Percentiles rank a stretch among this genome's conserved stretches.
Conservation (phyloP, 2,113 vertebrate species). For the Terrapene triunguis region DNA sequence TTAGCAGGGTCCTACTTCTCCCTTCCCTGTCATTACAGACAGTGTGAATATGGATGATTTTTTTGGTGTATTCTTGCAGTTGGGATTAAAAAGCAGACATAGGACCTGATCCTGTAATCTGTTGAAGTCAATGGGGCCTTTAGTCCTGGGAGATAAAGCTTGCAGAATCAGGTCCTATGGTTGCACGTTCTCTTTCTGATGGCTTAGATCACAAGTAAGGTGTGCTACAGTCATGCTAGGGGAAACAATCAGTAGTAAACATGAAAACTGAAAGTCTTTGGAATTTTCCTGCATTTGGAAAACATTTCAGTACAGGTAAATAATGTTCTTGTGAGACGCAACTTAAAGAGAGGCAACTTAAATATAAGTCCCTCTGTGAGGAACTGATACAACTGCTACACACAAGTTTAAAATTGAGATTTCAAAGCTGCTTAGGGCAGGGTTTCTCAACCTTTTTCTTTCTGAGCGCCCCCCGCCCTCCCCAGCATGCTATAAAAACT, state of each 20-base stretch:
- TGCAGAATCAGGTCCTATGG: not conserved
- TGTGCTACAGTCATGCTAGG: not conserved
- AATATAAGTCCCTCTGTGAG: not conserved
- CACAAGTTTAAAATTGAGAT: not conserved
- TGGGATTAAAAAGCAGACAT: not conserved
- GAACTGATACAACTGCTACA: not conserved
- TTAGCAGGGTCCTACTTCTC: not conserved
- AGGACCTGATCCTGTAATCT: fast-evolving
- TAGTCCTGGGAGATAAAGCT: not conserved
- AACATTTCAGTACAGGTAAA: not conserved
- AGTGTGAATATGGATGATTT: constrained; percentile 8
- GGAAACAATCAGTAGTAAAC: not conserved
- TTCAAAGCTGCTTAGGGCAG: not conserved
- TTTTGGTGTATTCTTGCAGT: not conserved
- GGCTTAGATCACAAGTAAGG: not conserved
- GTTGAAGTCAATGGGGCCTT: not conserved
- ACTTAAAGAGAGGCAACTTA: fast-evolving
- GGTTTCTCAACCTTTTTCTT: no score
- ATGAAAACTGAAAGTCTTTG: not conserved
- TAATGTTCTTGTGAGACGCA: not conserved
- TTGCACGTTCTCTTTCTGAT: not conserved
- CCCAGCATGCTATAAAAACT: no score
- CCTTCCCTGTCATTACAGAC: not conserved
- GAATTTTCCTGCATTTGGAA: not conserved
- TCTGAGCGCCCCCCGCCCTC: no score